Evolutionary conservation across 2,888 invertebrate genomes (phyloP).

Genomic region (Chrysomela aeneicollis): DNA sequence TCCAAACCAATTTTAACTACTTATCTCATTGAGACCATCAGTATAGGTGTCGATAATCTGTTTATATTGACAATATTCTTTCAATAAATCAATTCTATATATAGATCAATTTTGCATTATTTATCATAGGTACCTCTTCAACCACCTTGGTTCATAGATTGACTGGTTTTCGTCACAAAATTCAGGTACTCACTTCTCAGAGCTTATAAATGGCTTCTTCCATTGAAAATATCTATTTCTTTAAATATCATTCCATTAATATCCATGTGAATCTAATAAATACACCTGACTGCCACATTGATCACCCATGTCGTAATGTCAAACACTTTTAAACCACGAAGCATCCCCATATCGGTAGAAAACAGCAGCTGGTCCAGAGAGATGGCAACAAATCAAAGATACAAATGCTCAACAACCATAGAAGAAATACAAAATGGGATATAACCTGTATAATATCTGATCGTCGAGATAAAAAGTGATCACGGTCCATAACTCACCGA

Average conservation of each 20-base stretch:
- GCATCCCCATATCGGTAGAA: constrained; percentile 29
- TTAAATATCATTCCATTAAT: neutral
- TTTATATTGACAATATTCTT: no score
- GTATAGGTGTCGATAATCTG: no score
- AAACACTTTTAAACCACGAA: constrained; percentile 18
- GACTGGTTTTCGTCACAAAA: no score
- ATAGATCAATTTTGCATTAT: no score
- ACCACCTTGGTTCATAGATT: no score
- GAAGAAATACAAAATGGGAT: constrained; percentile 39
- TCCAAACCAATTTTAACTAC: no score
- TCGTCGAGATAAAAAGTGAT: constrained; percentile 41
- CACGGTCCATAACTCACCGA: constrained; percentile 41
- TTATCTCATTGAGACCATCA: no score
- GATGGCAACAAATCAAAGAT: constrained; percentile 39
- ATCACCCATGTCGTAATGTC: constrained; percentile 13
- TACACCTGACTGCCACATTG: constrained; percentile 15
- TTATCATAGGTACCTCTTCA: no score
- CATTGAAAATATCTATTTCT: no score
- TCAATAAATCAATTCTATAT: no score
- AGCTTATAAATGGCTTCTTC: no score
- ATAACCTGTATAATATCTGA: constrained; percentile 39
- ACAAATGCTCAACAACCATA: constrained; percentile 33
- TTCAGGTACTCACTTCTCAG: no score
- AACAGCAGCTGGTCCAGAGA: constrained; percentile 36
- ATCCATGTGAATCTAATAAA: constrained; percentile 18